A percentile compares a stretch with the other conserved stretches of the same genome.
phyloP scores from a whole-genome alignment of 2,797 vertebrate species.

The Pipistrellus pipistrellus region DNA sequence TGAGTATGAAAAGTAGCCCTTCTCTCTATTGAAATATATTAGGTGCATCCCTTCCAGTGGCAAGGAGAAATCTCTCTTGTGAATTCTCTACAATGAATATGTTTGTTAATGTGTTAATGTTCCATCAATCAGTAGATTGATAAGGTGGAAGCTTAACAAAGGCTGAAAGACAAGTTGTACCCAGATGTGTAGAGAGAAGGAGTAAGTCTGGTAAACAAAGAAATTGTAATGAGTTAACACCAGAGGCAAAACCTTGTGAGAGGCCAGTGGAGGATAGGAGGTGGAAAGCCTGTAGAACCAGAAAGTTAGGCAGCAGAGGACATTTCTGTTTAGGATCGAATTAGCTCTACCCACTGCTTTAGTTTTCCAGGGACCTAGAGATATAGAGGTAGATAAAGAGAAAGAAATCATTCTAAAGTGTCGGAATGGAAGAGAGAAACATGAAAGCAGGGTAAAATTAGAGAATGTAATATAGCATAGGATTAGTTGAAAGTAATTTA shows the following conservation, averaged over 20 bases:
- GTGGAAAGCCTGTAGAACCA: background rate
- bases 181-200: background rate
- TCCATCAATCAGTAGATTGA: background rate
- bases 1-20: background rate
- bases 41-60: background rate
- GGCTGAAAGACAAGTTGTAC: background rate
- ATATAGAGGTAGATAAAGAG: background rate
- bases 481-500: background rate
- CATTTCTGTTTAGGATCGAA: background rate
- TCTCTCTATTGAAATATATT: background rate
- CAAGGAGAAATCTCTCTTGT: background rate
- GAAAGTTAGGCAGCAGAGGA: background rate
- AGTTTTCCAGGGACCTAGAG: background rate
- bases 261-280: background rate
- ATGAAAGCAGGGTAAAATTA: background rate
- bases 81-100: background rate
- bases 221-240: background rate
- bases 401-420: background rate
- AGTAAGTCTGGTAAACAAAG: background rate
- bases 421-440: background rate
- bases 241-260: background rate
- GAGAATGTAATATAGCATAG: background rate
- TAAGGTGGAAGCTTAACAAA: slow-evolving; percentile 41
- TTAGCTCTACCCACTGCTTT: background rate
- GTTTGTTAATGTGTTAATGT: background rate